Conservation (phyloP, 30 jellyfish, hydroid and myxozoan species). For the Morbakka virulenta region DNA sequence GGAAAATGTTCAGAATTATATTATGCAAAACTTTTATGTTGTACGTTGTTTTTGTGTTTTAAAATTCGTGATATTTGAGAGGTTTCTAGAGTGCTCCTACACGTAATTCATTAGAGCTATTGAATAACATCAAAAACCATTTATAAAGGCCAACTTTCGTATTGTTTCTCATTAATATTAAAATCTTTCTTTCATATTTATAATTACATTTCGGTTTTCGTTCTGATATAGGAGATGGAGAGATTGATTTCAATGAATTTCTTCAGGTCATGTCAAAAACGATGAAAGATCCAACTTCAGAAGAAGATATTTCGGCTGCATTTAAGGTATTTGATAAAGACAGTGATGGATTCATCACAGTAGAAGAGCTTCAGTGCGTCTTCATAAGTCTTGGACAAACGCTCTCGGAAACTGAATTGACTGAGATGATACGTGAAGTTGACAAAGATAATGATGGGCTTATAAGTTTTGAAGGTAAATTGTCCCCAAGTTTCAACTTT, state of each 20-base stretch:
- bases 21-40: no score
- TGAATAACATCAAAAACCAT: no score
- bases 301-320: conserved; percentile 34
- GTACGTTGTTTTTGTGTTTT: no score
- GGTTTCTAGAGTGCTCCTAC: no score
- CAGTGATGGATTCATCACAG: conserved; percentile 48
- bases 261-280: conserved; percentile 48
- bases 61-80: no score
- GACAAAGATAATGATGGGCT: conserved; percentile 57
- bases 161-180: no score
- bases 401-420: conserved; percentile 38
- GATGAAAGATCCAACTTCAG: conserved; percentile 43
- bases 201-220: no score
- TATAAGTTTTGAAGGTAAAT: conserved; percentile 26
- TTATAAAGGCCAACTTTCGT: no score
- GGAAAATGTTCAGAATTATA: no score
- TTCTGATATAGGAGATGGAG: conserved; percentile 53
- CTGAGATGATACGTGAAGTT: conserved; percentile 34
- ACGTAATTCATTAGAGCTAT: no score
- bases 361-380: conserved; percentile 54
- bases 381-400: conserved; percentile 49
- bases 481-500: conserved; percentile 4
- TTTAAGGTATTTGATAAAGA: conserved; percentile 43
- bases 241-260: conserved; percentile 56
- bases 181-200: no score